Percentiles rank a stretch among this genome's conserved stretches.
phyloP scores from a whole-genome alignment of 2,113 vertebrate species.

The Oophaga pumilio region DNA sequence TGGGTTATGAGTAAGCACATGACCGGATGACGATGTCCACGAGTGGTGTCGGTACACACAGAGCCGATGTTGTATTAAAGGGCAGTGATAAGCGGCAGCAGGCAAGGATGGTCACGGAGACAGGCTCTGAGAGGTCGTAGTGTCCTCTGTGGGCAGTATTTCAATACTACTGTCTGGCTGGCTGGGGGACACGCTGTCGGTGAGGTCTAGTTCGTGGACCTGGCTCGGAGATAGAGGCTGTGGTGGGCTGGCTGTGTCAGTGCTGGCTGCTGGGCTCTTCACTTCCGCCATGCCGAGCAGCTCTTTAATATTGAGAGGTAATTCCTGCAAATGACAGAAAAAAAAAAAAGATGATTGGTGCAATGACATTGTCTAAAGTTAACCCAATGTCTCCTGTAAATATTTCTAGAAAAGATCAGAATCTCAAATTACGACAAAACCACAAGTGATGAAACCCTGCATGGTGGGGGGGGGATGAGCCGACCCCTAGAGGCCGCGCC shows the following conservation, averaged over 20 bases:
- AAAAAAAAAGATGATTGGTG: not conserved
- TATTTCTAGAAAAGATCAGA: not conserved
- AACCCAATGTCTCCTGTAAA: not conserved
- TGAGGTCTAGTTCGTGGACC: conserved; percentile 50
- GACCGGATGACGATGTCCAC: not conserved
- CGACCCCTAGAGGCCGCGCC: conserved; percentile 29
- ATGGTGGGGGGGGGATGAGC: not conserved
- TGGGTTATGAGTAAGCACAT: not conserved
- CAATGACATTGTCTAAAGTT: not conserved
- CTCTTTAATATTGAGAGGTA: conserved; percentile 70
- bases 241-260: conserved; percentile 58
- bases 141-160: conserved; percentile 58
- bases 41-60: not conserved
- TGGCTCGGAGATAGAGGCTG: conserved; percentile 58
- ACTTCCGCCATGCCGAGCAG: conserved; percentile 64
- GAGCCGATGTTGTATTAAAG: not conserved
- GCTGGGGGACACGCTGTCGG: conserved; percentile 34
- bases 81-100: not conserved
- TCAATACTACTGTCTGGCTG: conserved; percentile 48
- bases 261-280: conserved; percentile 51
- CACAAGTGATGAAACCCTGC: conserved; percentile 17
- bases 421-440: conserved; percentile 26
- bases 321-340: conserved; percentile 62
- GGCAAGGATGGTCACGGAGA: conserved; percentile 9
- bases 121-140: conserved; percentile 37